Evolutionary conservation across 2,888 invertebrate genomes (phyloP), one percentile per base, ranked within the genome.

Genomic region (Drosophila algonquin): DNA sequence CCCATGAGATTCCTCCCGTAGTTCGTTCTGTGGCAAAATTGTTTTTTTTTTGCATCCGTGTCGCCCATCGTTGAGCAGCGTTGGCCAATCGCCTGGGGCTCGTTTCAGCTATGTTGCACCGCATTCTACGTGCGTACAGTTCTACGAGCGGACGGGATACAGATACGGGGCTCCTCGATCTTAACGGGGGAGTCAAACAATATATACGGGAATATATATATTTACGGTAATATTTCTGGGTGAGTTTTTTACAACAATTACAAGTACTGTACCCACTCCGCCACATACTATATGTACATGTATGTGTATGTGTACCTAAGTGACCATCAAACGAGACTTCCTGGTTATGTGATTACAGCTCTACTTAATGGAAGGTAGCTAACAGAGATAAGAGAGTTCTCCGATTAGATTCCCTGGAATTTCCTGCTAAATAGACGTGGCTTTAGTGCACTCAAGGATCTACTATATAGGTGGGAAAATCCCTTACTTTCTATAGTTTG

Each of bases 111-210:
- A 86, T 83, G 73, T 79, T 80, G 79, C 80, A 77, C 75, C 69
- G 75, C 80, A 85, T 82, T 82, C 84, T 81, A 78, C 82, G 82
- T 83, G 83, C 86, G 86, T 86, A 67, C 75, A 71, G 75, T 79
- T 71, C 76, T 70, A 79, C 86, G 79, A 86, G 54, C 65, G 55
- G 65, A 63, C 57, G 52, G 51, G 48, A 63, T 50, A 46, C 27
- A 61, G 60, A 18, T 44, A 51, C 32, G 46, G 50, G 24, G 62
- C 68, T 57, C 52, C 67, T 54, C 58, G n/a, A 63, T 35, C 18
- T 10, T 46, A 10, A 16, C 48, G 47, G 18, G 65, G 56, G 57
- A 58, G 47, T 48, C 24, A 30, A 24, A 16, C 5, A 14, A 46
- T 44, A 52, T 35, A 35, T 24, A 35, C 30, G 3, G n/a, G 21